Percentiles rank a stretch among this genome's conserved stretches.
Conservation (phyloP, 2,113 vertebrate species). For the Notarius lentiginosus region DNA sequence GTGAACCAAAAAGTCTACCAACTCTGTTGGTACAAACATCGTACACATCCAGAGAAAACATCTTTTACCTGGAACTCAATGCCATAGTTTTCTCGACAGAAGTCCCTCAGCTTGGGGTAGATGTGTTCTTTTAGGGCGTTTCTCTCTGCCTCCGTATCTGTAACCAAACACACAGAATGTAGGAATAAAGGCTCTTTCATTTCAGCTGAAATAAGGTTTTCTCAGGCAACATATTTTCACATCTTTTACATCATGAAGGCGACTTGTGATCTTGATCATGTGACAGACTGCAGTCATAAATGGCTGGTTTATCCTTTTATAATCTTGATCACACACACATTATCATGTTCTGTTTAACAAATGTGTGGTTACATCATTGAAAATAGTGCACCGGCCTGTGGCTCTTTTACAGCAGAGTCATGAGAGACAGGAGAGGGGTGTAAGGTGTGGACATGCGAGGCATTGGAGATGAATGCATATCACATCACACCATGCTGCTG, state of each 20-base stretch:
- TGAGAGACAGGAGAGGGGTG: constrained; percentile 5
- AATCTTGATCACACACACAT: neutral
- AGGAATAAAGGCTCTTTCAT: constrained; percentile 10
- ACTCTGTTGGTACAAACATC: neutral
- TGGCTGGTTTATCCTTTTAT: neutral
- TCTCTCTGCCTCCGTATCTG: constrained; percentile 96
- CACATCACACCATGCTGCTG: neutral
- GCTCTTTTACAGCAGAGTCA: constrained; percentile 15
- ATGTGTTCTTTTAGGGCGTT: constrained; percentile 91
- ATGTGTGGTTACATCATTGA: constrained; percentile 10
- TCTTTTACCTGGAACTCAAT: constrained; percentile 94
- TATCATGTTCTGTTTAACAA: constrained; percentile 20
- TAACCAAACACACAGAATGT: constrained; percentile 46
- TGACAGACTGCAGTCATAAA: neutral
- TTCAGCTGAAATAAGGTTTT: neutral
- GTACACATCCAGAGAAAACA: neutral
- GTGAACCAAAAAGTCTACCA: neutral
- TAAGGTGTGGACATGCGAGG: constrained; percentile 16
- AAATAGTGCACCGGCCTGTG: constrained; percentile 12
- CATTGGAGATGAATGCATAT: neutral
- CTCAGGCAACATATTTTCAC: neutral
- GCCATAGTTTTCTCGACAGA: constrained; percentile 99
- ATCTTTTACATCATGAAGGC: neutral
- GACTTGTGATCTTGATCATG: constrained; percentile 4
- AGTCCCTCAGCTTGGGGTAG: constrained; percentile 96